Percentiles rank a stretch among this genome's conserved stretches.
These are phyloP conservation scores for Caenorhabditis sulstoni DNA, from an alignment of 2,888 invertebrate species.

Conservation along the genomic window DNA sequence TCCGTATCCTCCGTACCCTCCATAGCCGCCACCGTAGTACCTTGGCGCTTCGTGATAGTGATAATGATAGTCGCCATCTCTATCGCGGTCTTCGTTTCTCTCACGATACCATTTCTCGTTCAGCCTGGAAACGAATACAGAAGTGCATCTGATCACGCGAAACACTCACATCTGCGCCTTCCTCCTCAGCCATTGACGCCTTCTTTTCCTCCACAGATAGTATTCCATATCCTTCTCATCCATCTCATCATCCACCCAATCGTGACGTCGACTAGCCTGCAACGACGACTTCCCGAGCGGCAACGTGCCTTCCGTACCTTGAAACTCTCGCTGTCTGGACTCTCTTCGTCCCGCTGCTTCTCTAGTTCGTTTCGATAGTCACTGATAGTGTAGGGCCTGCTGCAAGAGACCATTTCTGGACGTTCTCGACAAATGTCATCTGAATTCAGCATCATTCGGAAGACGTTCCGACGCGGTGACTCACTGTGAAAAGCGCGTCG, in stretches of 20 bases:
- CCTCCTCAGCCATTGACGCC: constrained; percentile 45
- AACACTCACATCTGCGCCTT: constrained; percentile 31
- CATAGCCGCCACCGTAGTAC: background rate
- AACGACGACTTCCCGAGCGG: background rate
- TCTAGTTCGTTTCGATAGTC: constrained; percentile 40
- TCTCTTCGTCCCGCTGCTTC: constrained; percentile 21
- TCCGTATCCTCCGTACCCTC: constrained; percentile 33
- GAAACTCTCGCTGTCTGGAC: constrained; percentile 5
- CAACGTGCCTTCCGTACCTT: background rate
- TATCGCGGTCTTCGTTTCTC: constrained; percentile 8
- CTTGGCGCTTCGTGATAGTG: constrained; percentile 55
- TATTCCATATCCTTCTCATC: constrained; percentile 63
- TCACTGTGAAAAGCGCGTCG: constrained; percentile 47
- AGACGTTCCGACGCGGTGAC: constrained; percentile 5
- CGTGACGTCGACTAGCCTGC: constrained; percentile 41
- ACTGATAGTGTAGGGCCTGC: constrained; percentile 29
- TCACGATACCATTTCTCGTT: constrained; percentile 25
- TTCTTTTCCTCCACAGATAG: constrained; percentile 62
- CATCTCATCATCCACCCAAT: constrained; percentile 56
- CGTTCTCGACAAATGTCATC: constrained; percentile 39
- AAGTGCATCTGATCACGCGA: too few relatives aligned
- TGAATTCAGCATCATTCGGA: background rate
- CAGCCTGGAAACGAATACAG: constrained; percentile 16
- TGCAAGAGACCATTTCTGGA: constrained; percentile 30
- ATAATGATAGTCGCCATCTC: constrained; percentile 45